Conservation (phyloP, 2,888 invertebrate species). For the Anthrax anthrax region DNA sequence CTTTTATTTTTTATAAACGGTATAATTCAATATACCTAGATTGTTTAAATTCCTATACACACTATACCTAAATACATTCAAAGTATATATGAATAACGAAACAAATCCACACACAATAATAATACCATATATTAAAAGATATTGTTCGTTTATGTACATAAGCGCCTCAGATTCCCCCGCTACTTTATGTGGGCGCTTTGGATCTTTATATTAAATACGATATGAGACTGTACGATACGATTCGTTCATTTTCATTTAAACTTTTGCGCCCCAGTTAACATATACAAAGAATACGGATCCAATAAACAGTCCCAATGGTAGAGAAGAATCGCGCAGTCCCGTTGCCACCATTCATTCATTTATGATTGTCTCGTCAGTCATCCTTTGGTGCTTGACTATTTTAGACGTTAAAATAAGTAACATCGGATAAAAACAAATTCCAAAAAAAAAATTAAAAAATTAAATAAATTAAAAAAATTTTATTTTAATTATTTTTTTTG, state of each 20-base stretch:
- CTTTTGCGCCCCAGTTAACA: neutral
- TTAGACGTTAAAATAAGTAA: slow-evolving; percentile 8
- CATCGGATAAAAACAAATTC: too few relatives aligned
- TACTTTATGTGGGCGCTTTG: neutral
- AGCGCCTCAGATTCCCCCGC: neutral
- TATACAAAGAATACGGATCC: neutral
- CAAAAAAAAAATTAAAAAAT: too few relatives aligned
- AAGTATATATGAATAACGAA: too few relatives aligned
- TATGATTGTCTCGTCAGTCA: slow-evolving; percentile 9
- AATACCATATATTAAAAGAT: too few relatives aligned
- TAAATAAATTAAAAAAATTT: too few relatives aligned
- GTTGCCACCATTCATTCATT: slow-evolving; percentile 5
- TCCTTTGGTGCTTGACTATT: slow-evolving; percentile 14
- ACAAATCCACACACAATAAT: too few relatives aligned
- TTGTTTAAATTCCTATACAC: too few relatives aligned
- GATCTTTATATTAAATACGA: too few relatives aligned
- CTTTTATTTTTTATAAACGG: too few relatives aligned
- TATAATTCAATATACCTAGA: too few relatives aligned
- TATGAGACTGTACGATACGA: neutral
- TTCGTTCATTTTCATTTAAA: neutral
- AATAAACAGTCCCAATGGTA: neutral
- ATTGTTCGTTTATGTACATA: neutral
- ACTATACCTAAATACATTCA: too few relatives aligned
- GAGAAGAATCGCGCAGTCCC: slow-evolving; percentile 2
- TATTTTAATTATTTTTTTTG: too few relatives aligned